phyloP scores from a whole-genome alignment of 1,140 invertebrate genomes.

The Cephus cinctus region DNA sequence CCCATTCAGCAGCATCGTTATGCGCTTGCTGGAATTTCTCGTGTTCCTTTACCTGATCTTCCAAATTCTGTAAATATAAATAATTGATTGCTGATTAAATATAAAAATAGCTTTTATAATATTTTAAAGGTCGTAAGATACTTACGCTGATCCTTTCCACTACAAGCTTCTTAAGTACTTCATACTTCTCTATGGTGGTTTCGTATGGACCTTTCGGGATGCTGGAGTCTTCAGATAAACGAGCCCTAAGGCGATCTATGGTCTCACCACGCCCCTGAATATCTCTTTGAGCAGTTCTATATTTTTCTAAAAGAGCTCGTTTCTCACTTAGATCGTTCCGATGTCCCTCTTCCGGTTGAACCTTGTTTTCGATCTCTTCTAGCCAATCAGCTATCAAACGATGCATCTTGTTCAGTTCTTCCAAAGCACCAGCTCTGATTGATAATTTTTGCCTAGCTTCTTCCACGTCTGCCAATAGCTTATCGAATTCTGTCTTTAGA shows the following conservation, averaged over 20 bases:
- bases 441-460: conserved; percentile 73
- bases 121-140: conserved; percentile 17
- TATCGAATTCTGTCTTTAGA: conserved; percentile 85
- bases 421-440: conserved; percentile 70
- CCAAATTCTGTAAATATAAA: conserved; percentile 59
- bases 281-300: conserved; percentile 74
- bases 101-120: conserved; percentile 6
- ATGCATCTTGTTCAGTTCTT: conserved; percentile 81
- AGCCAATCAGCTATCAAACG: conserved; percentile 81
- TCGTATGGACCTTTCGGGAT: conserved; percentile 69
- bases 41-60: conserved; percentile 82
- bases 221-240: conserved; percentile 65
- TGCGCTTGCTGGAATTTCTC: conserved; percentile 83
- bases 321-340: conserved; percentile 88
- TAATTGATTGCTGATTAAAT: conserved; percentile 4
- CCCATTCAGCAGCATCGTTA: conserved; percentile 82
- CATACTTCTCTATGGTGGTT: conserved; percentile 69
- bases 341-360: conserved; percentile 68
- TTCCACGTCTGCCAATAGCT: conserved; percentile 76
- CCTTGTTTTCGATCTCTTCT: conserved; percentile 81
- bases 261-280: conserved; percentile 74
- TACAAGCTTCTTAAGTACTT: conserved; percentile 66
- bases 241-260: conserved; percentile 69
- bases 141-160: conserved; percentile 63
- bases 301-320: conserved; percentile 82